Evolutionary conservation across 2,113 vertebrate genomes (phyloP).

Genomic region (Oreochromis aureus): DNA sequence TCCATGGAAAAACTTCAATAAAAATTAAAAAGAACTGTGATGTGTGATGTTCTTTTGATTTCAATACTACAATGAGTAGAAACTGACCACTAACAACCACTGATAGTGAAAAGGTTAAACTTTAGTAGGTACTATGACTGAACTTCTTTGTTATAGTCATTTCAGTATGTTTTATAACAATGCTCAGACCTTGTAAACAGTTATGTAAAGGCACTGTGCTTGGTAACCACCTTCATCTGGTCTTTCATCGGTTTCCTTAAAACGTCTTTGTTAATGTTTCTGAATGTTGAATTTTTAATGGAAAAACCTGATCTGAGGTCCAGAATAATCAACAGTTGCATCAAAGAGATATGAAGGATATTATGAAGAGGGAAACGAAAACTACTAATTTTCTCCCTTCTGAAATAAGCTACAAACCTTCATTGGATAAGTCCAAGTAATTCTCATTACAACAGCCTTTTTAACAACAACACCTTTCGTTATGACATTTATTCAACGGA

Average conservation of each 20-base stretch:
- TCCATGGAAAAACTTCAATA: constrained; percentile 34
- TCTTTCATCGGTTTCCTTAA: neutral
- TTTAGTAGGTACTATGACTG: neutral
- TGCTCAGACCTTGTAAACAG: neutral
- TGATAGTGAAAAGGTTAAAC: neutral
- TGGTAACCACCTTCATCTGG: neutral
- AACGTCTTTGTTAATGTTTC: neutral
- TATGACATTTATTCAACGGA: neutral
- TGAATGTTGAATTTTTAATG: neutral
- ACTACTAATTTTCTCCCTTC: neutral
- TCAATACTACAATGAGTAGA: neutral
- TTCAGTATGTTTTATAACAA: neutral
- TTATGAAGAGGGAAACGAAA: neutral
- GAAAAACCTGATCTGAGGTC: neutral
- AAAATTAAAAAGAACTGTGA: neutral
- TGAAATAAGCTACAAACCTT: neutral
- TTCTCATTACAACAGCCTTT: neutral
- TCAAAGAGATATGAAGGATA: neutral
- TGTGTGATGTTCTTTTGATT: neutral
- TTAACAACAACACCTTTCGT: neutral
- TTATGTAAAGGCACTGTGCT: neutral
- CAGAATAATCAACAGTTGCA: neutral
- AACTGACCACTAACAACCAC: neutral
- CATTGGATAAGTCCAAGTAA: neutral
- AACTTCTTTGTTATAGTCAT: neutral